Conservation (phyloP, 1,140 invertebrate genomes). For the Doryteuthis pealeii region DNA sequence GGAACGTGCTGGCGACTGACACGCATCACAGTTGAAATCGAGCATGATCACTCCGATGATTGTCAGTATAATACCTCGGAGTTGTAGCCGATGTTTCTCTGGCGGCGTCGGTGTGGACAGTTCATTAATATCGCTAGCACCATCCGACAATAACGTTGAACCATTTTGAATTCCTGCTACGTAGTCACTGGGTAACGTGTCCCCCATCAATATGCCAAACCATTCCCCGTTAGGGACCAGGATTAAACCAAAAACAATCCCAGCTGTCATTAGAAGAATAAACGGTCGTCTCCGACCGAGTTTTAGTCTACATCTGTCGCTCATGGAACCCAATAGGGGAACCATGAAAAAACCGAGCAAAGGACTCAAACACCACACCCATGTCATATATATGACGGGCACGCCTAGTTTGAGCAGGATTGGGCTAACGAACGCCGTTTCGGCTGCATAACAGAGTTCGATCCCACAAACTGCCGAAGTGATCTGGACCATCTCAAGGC, state of each 20-base stretch:
- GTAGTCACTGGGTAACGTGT: constrained; percentile 52
- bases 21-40: constrained; percentile 95
- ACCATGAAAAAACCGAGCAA: constrained; percentile 84
- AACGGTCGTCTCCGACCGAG: constrained; percentile 87
- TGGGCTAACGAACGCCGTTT: constrained; percentile 95
- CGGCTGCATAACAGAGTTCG: constrained; percentile 95
- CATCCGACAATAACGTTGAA: not conserved
- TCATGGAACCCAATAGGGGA: constrained; percentile 86
- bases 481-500: constrained; percentile 79
- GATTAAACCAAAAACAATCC: constrained; percentile 69
- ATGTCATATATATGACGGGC: constrained; percentile 85
- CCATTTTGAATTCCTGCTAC: not conserved
- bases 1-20: constrained; percentile 88
- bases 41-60: constrained; percentile 89
- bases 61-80: constrained; percentile 75
- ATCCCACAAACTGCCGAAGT: constrained; percentile 96
- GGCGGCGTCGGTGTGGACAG: not conserved
- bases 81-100: constrained; percentile 26
- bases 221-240: constrained; percentile 84
- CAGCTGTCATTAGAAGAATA: constrained; percentile 83
- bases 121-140: not conserved
- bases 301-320: constrained; percentile 79
- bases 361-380: constrained; percentile 86
- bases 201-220: constrained; percentile 80
- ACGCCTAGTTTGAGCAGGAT: constrained; percentile 91